Base-by-base conservation (phyloP, 2,888 invertebrate species). In the Tiliacea aurago region DNA sequence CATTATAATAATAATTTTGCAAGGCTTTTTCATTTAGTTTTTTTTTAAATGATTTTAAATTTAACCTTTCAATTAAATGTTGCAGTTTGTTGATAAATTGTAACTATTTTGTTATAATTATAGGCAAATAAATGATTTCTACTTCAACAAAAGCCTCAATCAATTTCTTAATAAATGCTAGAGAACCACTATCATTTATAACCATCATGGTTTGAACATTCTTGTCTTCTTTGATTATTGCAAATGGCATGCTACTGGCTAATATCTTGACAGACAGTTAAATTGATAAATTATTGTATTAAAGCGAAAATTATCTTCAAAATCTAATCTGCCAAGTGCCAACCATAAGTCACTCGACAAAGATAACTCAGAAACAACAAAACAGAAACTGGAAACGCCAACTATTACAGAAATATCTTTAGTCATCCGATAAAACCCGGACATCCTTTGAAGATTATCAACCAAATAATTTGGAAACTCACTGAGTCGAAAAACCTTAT, bases 401-500 rank as follows among this genome's bases (percentile, higher is more conserved):
- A 81, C 59, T 62, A 61, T 45, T 61, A 58, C 33, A 65, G 84
- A 45, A 80, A 53, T 23, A 70, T 80, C 80, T 70, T 69, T 73
- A 78, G 59, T 47, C 64, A 75, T 43, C 43, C 49, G 75, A 84
- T 83, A 78, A 65, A 47, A 78, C 72, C 85, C 68, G 51, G 62
- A 64, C 45, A 20, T 64, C 55, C 86, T 87, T 86, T 84, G 87
- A 73, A 81, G 86, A 76, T 77, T 75, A 76, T 53, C 65, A 75
- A 73, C 56, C 70, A 76, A 77, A 79, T 84, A 76, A 73, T 69
- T 82, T 77, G 67, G 72, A 85, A 79, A 83, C 64, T 83, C 88
- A 88, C 68, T 87, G 88, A 71, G 28, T 73, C 56, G 88, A 70
- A 76, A 80, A 73, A 75, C 64, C 70, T 80, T 75, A 81, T 81